Evolutionary conservation across 2,888 invertebrate genomes (phyloP).

Genomic region (Cephus spinipes): DNA sequence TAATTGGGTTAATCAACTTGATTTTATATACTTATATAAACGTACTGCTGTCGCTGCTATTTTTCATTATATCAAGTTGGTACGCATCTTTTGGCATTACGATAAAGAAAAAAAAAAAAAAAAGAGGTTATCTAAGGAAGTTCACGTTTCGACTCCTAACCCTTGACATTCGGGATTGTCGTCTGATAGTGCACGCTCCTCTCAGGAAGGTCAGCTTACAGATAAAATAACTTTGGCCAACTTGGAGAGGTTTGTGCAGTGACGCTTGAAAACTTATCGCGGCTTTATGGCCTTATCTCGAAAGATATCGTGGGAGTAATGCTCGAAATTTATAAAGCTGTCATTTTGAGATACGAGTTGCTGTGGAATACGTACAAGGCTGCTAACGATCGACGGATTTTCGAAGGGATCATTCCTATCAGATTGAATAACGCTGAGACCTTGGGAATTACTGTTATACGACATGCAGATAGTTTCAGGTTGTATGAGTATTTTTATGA

Average conservation of each 20-base stretch:
- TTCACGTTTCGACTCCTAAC: background rate
- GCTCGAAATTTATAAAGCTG: constrained; percentile 2
- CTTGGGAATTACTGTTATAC: background rate
- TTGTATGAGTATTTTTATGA: background rate
- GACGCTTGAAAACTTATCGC: constrained; percentile 1
- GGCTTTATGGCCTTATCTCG: constrained; percentile 1
- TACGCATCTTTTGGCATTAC: no score
- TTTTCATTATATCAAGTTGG: background rate
- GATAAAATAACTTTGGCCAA: background rate
- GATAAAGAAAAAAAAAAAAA: background rate
- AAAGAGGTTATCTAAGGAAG: background rate
- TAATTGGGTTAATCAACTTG: background rate
- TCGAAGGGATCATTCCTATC: background rate
- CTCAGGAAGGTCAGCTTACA: background rate
- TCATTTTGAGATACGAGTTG: background rate
- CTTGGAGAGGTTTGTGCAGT: background rate
- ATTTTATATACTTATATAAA: background rate
- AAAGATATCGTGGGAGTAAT: constrained; percentile 2
- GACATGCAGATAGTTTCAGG: background rate
- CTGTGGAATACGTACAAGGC: background rate
- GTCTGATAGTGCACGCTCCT: background rate
- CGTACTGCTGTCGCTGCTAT: background rate
- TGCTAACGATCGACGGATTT: background rate
- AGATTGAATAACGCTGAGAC: background rate
- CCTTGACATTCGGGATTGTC: background rate